Percentiles rank a stretch among this genome's conserved stretches.
Conservation (phyloP, 2,113 vertebrate genomes). For the Fulica atra region DNA sequence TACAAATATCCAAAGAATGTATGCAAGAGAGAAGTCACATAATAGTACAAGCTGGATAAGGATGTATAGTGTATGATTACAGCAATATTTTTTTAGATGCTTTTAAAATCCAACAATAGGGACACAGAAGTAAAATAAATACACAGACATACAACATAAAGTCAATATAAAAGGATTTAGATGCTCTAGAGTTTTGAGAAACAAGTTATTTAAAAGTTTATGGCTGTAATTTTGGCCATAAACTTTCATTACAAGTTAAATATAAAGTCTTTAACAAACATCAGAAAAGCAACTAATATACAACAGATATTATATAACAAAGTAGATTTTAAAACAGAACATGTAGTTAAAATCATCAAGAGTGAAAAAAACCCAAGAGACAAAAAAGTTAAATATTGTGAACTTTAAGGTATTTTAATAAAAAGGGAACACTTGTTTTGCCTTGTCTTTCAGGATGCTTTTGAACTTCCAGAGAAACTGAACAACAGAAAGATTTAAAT, state of each 20-base stretch:
- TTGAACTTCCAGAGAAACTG: not conserved
- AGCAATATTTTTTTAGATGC: not conserved
- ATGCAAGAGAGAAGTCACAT: not conserved
- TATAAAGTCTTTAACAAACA: not conserved
- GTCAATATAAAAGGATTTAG: not conserved
- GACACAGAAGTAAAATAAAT: not conserved
- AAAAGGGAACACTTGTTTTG: not conserved
- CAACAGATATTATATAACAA: not conserved
- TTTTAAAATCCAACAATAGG: not conserved
- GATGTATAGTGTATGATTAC: not conserved
- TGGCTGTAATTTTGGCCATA: not conserved
- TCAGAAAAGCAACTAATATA: not conserved
- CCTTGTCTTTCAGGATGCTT: not conserved
- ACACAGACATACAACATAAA: not conserved
- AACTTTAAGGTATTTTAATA: not conserved
- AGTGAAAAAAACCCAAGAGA: not conserved
- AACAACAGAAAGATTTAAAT: not conserved
- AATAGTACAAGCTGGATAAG: not conserved
- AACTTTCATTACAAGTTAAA: not conserved
- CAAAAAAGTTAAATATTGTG: not conserved
- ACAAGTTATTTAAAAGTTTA: not conserved
- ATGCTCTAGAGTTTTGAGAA: not conserved
- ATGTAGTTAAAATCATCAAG: not conserved
- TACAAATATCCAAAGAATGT: not conserved
- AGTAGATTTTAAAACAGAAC: not conserved